Base-by-base conservation (phyloP, 2,113 vertebrate species). In the Tautogolabrus adspersus region DNA sequence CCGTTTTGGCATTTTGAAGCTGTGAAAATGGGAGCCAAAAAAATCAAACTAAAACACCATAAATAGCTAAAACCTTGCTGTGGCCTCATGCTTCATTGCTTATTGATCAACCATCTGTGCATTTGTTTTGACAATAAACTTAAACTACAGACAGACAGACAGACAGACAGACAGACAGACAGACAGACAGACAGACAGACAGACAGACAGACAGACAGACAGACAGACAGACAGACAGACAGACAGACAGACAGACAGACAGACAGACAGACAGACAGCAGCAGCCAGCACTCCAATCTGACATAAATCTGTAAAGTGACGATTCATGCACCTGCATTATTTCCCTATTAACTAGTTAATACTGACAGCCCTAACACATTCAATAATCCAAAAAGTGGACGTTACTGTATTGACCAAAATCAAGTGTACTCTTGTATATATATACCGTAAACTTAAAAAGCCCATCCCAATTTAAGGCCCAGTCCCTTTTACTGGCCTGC, bases 301-400 rank as follows among this genome's bases (percentile, higher is more conserved):
- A 83, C 51, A 74, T 71, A 84, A 73, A 82, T 85, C 67, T 87
- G 55, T 38, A 75, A 83, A 85, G 67, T 68, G 68, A 83, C 75
- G 78, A 76, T 63, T 81, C 67, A 23, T 77, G 72, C 81, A 88
- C 76, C 79, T 86, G 70, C 84, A 59, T 58, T 26, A 26, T 26
- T 26, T 2, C 1, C 26, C 3, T 26, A 26, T 26, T 26, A 26
- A 26, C 26, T 26, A 26, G 26, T 26, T 26, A 26, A 26, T 2
- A 26, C 26, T 26, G 26, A 26, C 26, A 26, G 26, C 26, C 26
- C 26, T 26, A 26, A 26, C 1, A 26, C 26, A 26, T 26, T 26
- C 26, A 26, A 3, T 26, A 26, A 26, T 26, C 26, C 26, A 26
- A 2, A 26, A 26, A 26, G 1, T 26, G 1, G 26, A 26, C 26